Conservation (phyloP, 1,140 invertebrate genomes). For the Maconellicoccus hirsutus region DNA sequence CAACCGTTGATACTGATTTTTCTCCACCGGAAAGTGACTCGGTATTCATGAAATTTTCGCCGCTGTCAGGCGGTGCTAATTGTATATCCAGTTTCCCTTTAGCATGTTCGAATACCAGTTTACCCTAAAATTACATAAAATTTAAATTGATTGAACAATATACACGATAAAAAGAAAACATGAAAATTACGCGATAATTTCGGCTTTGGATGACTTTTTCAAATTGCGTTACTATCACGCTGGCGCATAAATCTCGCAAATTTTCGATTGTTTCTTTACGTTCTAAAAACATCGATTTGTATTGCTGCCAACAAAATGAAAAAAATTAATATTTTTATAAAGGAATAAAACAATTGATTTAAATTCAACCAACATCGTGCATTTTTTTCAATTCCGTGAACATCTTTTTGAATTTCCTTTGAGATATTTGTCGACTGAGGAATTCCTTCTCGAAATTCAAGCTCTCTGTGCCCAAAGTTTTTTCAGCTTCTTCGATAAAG, state of each 20-base stretch:
- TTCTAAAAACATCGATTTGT: not conserved
- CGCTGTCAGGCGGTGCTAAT: not conserved
- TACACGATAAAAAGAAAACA: not conserved
- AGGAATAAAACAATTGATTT: not conserved
- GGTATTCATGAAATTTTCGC: not conserved
- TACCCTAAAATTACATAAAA: conserved; percentile 14
- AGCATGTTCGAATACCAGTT: not conserved
- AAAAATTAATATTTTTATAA: not conserved
- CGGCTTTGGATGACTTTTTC: not conserved
- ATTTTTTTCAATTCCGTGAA: not conserved
- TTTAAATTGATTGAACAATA: too few relatives aligned
- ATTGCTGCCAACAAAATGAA: not conserved
- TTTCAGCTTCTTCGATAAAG: not conserved
- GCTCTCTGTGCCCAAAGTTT: not conserved
- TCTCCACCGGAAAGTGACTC: conserved; percentile 77
- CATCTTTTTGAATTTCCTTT: not conserved
- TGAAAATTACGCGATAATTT: not conserved
- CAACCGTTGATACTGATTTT: conserved; percentile 85
- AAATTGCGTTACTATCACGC: not conserved
- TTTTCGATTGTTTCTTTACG: not conserved
- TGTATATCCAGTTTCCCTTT: not conserved
- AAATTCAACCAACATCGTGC: not conserved
- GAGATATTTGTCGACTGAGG: not conserved
- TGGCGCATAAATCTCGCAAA: not conserved
- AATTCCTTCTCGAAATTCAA: not conserved